Conservation (phyloP, 2,888 invertebrate genomes). For the Invenusta paracnida region DNA sequence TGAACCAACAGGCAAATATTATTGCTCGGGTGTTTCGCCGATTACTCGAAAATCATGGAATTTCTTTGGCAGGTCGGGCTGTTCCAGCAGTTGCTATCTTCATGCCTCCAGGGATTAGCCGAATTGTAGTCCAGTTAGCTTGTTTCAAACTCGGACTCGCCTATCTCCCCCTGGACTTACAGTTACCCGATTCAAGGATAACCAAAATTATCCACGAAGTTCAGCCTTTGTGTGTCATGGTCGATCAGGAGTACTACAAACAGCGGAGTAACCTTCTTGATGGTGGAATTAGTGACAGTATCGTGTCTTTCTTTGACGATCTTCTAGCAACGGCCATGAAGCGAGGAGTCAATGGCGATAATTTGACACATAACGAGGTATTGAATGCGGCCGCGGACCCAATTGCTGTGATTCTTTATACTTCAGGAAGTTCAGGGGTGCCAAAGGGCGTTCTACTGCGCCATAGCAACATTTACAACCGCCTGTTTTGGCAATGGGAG, state of each 20-base stretch:
- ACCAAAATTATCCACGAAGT: neutral
- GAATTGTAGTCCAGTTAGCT: neutral
- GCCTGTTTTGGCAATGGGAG: neutral
- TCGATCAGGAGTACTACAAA: neutral
- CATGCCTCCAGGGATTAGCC: neutral
- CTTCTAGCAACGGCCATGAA: neutral
- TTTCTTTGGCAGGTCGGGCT: neutral
- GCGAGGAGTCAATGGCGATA: neutral
- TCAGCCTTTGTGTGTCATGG: neutral
- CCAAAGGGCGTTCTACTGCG: neutral
- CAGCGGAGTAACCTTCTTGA: neutral
- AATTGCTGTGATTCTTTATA: neutral
- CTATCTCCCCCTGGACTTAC: neutral
- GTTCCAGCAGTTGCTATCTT: neutral
- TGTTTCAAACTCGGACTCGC: neutral
- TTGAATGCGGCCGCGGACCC: neutral
- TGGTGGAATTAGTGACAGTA: neutral
- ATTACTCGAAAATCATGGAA: neutral
- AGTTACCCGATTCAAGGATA: neutral
- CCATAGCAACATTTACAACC: neutral
- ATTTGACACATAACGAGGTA: neutral
- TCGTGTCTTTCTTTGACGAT: neutral
- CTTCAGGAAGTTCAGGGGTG: neutral
- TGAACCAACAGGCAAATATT: neutral
- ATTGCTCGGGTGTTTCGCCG: neutral